phyloP scores from a whole-genome alignment of 2,888 invertebrate genomes.

The Leptopilina syphax region DNA sequence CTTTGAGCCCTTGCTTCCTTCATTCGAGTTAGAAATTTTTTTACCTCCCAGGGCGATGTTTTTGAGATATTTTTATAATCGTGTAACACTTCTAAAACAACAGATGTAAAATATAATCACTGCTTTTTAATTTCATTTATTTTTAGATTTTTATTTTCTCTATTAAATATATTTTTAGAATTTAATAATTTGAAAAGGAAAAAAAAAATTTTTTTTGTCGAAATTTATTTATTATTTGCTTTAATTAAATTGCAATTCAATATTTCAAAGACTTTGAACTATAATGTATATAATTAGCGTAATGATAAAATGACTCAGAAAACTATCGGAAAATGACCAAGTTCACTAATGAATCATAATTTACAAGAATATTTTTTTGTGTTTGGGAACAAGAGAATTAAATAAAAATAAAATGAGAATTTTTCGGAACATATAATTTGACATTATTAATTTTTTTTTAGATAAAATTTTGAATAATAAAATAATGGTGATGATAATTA shows the following conservation, averaged over 20 bases:
- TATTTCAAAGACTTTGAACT: conserved; percentile 14
- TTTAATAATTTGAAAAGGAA: too few relatives aligned
- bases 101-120: neutral
- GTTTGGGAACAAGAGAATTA: neutral
- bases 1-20: neutral
- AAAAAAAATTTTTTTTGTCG: too few relatives aligned
- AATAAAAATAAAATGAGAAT: too few relatives aligned
- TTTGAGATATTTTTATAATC: conserved; percentile 24
- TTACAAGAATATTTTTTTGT: neutral
- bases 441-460: too few relatives aligned
- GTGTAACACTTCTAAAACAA: neutral
- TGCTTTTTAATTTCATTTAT: neutral
- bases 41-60: conserved; percentile 8
- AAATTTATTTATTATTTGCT: too few relatives aligned
- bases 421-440: too few relatives aligned
- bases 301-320: conserved; percentile 20
- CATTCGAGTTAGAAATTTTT: neutral
- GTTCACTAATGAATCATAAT: conserved; percentile 9
- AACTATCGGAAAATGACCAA: conserved; percentile 8
- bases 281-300: neutral
- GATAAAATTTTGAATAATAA: too few relatives aligned
- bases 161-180: too few relatives aligned
- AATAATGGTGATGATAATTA: too few relatives aligned
- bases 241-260: neutral
- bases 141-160: too few relatives aligned